A percentile compares a stretch with the other conserved stretches of the same genome.
phyloP scores from a whole-genome alignment of 64 coral and sea anemone genomes.

The Porites australiensis region DNA sequence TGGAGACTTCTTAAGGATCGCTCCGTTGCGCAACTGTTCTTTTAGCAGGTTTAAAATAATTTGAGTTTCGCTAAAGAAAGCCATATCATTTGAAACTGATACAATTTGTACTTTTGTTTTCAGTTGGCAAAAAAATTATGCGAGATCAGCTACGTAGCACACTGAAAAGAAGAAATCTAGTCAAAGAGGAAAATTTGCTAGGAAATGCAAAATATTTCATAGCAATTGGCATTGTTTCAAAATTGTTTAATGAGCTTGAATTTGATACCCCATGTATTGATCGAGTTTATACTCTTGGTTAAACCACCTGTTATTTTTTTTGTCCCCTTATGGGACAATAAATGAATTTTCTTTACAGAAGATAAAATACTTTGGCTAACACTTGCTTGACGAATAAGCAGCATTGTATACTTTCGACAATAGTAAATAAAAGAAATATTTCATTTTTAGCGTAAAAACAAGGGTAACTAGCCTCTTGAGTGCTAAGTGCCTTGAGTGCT shows the following conservation, averaged over 20 bases:
- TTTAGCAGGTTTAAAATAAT: no score
- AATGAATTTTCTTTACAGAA: neutral
- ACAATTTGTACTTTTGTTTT: neutral
- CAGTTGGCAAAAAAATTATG: neutral
- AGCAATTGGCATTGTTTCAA: neutral
- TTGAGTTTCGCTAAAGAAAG: no score
- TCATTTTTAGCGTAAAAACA: neutral
- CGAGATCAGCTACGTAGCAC: neutral
- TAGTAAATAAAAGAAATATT: neutral
- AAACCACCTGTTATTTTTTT: neutral
- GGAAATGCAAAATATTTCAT: neutral
- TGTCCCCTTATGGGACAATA: neutral
- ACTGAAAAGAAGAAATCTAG: neutral
- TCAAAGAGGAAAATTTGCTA: neutral
- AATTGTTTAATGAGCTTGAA: neutral
- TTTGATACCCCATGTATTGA: neutral
- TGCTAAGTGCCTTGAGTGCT: no score
- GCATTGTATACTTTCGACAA: neutral
- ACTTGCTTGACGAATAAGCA: neutral
- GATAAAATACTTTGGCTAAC: neutral
- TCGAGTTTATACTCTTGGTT: neutral
- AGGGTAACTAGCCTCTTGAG: no score
- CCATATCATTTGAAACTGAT: neutral
- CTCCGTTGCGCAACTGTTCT: no score
- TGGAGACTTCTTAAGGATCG: no score